Evolutionary conservation across 1,140 invertebrate genomes (phyloP).

Genomic region (Trachymyrmex septentrionalis): DNA sequence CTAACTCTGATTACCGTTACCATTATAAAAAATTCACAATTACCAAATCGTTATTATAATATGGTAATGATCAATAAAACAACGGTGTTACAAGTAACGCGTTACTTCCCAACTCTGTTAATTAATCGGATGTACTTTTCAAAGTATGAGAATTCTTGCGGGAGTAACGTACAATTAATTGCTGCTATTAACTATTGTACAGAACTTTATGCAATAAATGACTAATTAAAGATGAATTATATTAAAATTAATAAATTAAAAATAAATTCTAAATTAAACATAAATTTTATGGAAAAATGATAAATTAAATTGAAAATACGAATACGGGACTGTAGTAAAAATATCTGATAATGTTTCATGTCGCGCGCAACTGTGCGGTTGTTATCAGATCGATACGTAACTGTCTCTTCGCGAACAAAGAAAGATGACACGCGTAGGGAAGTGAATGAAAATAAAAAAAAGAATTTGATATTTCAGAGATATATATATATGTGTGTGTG

Average conservation of each 20-base stretch:
- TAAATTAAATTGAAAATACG: background rate
- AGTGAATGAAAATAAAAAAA: background rate
- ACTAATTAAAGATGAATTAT: background rate
- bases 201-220: background rate
- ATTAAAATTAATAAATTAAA: conserved; percentile 15
- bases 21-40: no score
- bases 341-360: conserved; percentile 18
- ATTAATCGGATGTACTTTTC: conserved; percentile 7
- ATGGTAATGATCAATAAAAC: no score
- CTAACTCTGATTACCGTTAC: no score
- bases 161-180: conserved; percentile 28
- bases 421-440: background rate
- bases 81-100: no score
- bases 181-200: background rate
- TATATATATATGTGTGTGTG: no score
- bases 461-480: background rate
- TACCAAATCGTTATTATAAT: no score
- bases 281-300: background rate
- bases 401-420: conserved; percentile 5
- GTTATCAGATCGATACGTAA: conserved; percentile 35
- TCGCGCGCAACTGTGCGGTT: background rate
- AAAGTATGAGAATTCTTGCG: background rate
- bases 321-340: conserved; percentile 8
- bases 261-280: background rate
- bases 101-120: no score